Evolutionary conservation across 2,113 vertebrate species (phyloP).

Genomic region (Silurus asotus): DNA sequence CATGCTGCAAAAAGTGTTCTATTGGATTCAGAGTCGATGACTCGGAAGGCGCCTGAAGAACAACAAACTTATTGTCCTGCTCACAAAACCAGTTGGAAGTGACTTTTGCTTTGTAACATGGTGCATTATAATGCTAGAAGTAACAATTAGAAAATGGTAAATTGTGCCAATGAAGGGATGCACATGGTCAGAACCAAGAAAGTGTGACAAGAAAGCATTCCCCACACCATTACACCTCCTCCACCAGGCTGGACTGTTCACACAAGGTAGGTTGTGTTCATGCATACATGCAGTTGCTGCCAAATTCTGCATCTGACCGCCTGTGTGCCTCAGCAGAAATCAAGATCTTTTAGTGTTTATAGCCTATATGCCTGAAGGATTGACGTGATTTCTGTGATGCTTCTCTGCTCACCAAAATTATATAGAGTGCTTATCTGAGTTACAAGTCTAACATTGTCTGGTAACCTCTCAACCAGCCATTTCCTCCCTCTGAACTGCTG

Average conservation of each 20-base stretch:
- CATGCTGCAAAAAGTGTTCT: not conserved
- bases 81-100: not conserved
- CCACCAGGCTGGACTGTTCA: constrained; percentile 1
- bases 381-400: not conserved
- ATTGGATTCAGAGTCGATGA: not conserved
- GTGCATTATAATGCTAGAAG: not conserved
- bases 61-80: not conserved
- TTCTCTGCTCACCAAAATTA: not conserved
- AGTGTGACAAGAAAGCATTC: no score
- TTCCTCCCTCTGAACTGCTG: not conserved
- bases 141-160: not conserved
- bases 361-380: not conserved
- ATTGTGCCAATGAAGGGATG: not conserved
- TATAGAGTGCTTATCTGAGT: not conserved
- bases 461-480: not conserved
- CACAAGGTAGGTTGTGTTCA: no score
- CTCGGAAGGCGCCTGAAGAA: not conserved
- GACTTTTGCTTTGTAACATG: not conserved
- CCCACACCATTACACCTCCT: no score
- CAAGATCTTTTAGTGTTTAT: not conserved
- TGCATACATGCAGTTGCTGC: no score
- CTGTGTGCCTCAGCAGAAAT: no score
- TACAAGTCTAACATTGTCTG: not conserved
- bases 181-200: not conserved
- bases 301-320: no score